Conservation (phyloP, 30 jellyfish, hydroid and myxozoan species). For the Aurelia aurita complex sp. Pacific region DNA sequence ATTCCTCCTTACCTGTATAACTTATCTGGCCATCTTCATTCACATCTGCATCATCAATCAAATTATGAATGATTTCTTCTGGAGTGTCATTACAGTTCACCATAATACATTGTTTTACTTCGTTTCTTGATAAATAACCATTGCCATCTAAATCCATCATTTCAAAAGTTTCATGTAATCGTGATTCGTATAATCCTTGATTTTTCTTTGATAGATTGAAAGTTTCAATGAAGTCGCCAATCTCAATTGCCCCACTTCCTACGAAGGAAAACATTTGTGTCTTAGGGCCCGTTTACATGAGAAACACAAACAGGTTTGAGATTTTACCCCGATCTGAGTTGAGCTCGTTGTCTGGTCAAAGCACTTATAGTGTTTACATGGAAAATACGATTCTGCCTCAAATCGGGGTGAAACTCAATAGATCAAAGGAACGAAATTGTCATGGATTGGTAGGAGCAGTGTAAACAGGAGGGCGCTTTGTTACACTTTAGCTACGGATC, state of each 20-base stretch:
- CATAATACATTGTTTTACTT: conserved; percentile 30
- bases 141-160: conserved; percentile 47
- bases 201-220: conserved; percentile 25
- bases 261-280: no score
- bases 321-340: no score
- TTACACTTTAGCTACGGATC: no score
- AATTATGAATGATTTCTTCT: conserved; percentile 67
- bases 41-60: conserved; percentile 79
- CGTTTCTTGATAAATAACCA: conserved; percentile 26
- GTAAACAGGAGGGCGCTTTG: no score
- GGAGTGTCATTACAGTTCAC: conserved; percentile 30
- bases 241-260: conserved; percentile 65
- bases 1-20: neutral
- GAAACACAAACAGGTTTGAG: no score
- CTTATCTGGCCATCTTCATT: conserved; percentile 92
- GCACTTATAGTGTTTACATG: no score
- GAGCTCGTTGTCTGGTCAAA: no score
- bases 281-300: no score
- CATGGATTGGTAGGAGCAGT: no score
- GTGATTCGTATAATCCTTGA: conserved; percentile 7
- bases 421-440: no score
- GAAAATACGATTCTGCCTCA: no score
- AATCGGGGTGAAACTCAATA: no score
- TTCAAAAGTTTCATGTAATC: conserved; percentile 55
- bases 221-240: conserved; percentile 40